Conservation (phyloP, 2,797 vertebrate genomes). For the Benthosema pterotum region DNA sequence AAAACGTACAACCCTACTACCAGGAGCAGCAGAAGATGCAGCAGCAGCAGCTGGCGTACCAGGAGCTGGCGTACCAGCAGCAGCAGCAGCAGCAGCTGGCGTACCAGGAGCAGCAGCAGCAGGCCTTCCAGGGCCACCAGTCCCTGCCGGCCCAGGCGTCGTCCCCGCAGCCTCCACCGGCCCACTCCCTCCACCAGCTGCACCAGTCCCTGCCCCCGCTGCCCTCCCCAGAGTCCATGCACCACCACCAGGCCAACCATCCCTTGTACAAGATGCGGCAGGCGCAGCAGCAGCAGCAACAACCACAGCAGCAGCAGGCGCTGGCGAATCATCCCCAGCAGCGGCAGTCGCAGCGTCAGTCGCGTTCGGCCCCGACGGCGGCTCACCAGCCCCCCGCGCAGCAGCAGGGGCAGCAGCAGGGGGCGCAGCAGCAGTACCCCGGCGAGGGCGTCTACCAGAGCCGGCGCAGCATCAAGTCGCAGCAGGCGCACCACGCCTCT, state of each 20-base stretch:
- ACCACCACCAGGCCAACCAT: slow-evolving; percentile 56
- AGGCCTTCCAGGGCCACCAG: slow-evolving; percentile 78
- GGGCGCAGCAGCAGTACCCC: slow-evolving; percentile 61
- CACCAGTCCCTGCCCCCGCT: slow-evolving; percentile 80
- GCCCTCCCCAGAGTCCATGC: slow-evolving; percentile 69
- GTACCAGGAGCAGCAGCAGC: slow-evolving; percentile 56
- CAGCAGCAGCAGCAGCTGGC: slow-evolving; percentile 54
- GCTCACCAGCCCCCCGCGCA: slow-evolving; percentile 65
- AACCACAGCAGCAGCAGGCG: slow-evolving; percentile 44
- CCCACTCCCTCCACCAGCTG: slow-evolving; percentile 71
- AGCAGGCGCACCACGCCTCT: slow-evolving; percentile 57
- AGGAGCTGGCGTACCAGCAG: too few relatives aligned
- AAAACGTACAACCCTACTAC: too few relatives aligned
- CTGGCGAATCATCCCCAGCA: slow-evolving; percentile 61
- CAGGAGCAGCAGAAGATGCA: slow-evolving; percentile 61
- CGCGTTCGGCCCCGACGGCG: slow-evolving; percentile 69
- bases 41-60: slow-evolving; percentile 57
- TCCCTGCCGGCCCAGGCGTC: slow-evolving; percentile 77
- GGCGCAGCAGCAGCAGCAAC: slow-evolving; percentile 51
- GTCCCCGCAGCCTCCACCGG: slow-evolving; percentile 68
- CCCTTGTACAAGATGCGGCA: slow-evolving; percentile 72
- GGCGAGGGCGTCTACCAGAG: slow-evolving; percentile 76
- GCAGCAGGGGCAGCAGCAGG: slow-evolving; percentile 50
- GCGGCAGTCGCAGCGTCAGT: slow-evolving; percentile 43
- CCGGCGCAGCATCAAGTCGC: slow-evolving; percentile 56